phyloP scores from a whole-genome alignment of 1,140 invertebrate genomes.

The Drosophila asahinai region DNA sequence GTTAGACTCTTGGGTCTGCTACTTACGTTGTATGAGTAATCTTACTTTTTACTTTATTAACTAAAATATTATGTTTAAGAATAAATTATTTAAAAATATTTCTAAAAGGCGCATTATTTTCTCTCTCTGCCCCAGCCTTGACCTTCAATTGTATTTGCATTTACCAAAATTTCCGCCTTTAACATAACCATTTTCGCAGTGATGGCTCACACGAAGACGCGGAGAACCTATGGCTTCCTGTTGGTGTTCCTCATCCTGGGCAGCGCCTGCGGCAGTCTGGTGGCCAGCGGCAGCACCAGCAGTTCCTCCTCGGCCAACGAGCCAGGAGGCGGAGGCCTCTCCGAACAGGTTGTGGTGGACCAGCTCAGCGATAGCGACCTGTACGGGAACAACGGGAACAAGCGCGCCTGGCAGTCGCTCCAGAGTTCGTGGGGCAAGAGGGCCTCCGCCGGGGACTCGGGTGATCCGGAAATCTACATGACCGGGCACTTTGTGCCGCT shows the following conservation, averaged over 20 bases:
- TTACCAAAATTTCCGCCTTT: background rate
- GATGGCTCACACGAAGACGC: slow-evolving; percentile 44
- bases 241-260: slow-evolving; percentile 52
- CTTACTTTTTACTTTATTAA: too few relatives aligned
- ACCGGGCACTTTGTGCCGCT: slow-evolving; percentile 77
- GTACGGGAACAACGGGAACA: slow-evolving; percentile 82
- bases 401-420: slow-evolving; percentile 88
- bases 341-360: slow-evolving; percentile 67
- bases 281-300: slow-evolving; percentile 21
- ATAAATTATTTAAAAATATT: background rate
- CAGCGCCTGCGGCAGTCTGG: slow-evolving; percentile 35
- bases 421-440: slow-evolving; percentile 88
- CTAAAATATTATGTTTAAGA: too few relatives aligned
- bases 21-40: too few relatives aligned
- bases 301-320: slow-evolving; percentile 41
- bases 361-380: slow-evolving; percentile 63
- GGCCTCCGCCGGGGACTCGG: slow-evolving; percentile 33
- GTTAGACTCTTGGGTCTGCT: too few relatives aligned
- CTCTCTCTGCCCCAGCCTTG: too few relatives aligned
- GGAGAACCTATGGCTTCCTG: slow-evolving; percentile 26
- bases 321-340: slow-evolving; percentile 50
- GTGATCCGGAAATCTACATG: slow-evolving; percentile 64
- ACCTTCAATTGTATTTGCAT: background rate
- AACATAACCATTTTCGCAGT: slow-evolving; percentile 21
- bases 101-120: background rate